Conservation (phyloP, 1,140 invertebrate genomes). For the Brachionus sp. region DNA sequence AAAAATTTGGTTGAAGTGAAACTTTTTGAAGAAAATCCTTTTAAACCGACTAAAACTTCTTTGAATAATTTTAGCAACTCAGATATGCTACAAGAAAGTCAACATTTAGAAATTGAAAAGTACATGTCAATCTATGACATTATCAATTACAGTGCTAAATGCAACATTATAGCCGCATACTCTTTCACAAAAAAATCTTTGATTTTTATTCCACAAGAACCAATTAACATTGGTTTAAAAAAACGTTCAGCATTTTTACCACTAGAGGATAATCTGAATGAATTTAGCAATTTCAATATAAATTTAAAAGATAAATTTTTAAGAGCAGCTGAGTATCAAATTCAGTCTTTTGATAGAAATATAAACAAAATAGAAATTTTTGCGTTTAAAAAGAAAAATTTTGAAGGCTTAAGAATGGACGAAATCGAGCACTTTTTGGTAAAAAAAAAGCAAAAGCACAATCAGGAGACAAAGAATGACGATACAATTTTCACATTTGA, state of each 20-base stretch:
- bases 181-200: not conserved
- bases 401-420: conserved; percentile 12
- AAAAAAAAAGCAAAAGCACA: not conserved
- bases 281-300: not conserved
- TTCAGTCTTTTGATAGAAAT: not conserved
- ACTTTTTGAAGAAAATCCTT: conserved; percentile 1
- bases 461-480: not conserved
- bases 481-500: not conserved
- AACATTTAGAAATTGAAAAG: conserved; percentile 38
- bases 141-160: not conserved
- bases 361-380: conserved; percentile 39
- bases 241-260: not conserved
- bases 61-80: not conserved
- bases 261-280: not conserved
- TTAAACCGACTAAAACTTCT: not conserved
- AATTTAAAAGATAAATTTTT: conserved; percentile 30
- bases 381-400: conserved; percentile 39
- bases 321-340: not conserved
- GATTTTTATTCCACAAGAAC: not conserved
- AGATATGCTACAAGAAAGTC: conserved; percentile 13
- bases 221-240: not conserved
- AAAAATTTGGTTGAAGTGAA: not conserved
- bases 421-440: not conserved
- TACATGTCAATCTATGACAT: conserved; percentile 40
- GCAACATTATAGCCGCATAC: not conserved